Percentiles rank a stretch among this genome's conserved stretches.
phyloP scores from a whole-genome alignment of 2,113 vertebrate species.

The Butorides virescens region DNA sequence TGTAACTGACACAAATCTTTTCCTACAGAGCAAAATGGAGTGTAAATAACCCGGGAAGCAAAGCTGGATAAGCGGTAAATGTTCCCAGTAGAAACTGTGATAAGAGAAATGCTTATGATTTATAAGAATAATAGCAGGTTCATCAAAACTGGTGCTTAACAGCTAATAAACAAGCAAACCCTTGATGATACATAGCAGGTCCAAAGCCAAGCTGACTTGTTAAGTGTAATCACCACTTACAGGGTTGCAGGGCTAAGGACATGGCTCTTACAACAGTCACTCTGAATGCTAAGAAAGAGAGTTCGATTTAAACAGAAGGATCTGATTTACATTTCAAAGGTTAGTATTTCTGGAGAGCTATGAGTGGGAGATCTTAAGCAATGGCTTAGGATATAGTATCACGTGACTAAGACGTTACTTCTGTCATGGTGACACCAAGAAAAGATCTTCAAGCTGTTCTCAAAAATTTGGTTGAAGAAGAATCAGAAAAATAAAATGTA shows the following conservation, averaged over 20 bases:
- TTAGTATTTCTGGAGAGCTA: neutral
- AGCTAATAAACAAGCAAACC: neutral
- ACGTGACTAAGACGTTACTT: neutral
- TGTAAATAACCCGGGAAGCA: neutral
- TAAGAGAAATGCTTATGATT: neutral
- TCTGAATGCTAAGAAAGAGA: neutral
- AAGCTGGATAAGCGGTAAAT: neutral
- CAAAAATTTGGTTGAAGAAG: neutral
- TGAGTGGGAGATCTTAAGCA: neutral
- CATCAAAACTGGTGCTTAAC: neutral
- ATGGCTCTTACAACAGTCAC: neutral
- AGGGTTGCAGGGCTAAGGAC: neutral
- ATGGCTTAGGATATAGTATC: neutral
- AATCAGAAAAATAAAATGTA: neutral
- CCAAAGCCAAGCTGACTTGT: neutral
- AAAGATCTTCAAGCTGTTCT: neutral
- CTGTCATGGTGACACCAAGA: neutral
- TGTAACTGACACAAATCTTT: neutral
- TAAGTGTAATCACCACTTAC: neutral
- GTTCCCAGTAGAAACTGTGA: neutral
- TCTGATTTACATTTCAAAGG: constrained; percentile 1
- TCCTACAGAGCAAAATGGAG: neutral
- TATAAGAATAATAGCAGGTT: neutral
- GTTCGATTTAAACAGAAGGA: neutral
- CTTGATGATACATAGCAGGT: neutral